phyloP scores from a whole-genome alignment of 2,797 vertebrate species.

The Sciaenops ocellatus region DNA sequence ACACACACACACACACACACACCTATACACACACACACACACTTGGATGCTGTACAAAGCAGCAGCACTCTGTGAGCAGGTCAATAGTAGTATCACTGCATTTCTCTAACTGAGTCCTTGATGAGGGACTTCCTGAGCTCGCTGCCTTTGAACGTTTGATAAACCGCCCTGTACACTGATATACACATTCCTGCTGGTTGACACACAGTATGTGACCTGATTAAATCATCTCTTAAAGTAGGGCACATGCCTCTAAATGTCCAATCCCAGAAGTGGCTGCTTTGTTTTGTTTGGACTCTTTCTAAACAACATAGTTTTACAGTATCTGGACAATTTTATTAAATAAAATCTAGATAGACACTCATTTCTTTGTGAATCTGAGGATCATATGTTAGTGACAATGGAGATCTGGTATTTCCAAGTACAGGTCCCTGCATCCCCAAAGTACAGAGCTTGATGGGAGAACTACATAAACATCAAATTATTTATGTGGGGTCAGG shows the following conservation, averaged over 20 bases:
- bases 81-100: constrained; percentile 58
- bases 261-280: constrained; percentile 17
- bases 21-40: constrained; percentile 25
- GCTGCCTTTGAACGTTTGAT: constrained; percentile 49
- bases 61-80: constrained; percentile 46
- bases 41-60: constrained; percentile 55
- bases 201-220: constrained; percentile 42
- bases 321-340: not conserved
- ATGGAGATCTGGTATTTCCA: constrained; percentile 17
- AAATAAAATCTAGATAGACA: not conserved
- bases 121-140: constrained; percentile 58
- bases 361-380: not conserved
- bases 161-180: constrained; percentile 29
- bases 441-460: not conserved
- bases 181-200: constrained; percentile 37
- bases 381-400: not conserved
- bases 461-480: constrained; percentile 10
- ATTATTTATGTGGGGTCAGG: constrained; percentile 17
- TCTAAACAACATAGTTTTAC: not conserved
- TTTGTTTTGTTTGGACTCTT: constrained; percentile 2
- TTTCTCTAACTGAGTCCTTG: constrained; percentile 71
- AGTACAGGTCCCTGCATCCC: not conserved
- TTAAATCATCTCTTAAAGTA: constrained; percentile 58
- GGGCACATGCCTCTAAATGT: constrained; percentile 26
- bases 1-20: constrained; percentile 27